Evolutionary conservation across 2,888 invertebrate species (phyloP).

Genomic region (Rotaria sp.): DNA sequence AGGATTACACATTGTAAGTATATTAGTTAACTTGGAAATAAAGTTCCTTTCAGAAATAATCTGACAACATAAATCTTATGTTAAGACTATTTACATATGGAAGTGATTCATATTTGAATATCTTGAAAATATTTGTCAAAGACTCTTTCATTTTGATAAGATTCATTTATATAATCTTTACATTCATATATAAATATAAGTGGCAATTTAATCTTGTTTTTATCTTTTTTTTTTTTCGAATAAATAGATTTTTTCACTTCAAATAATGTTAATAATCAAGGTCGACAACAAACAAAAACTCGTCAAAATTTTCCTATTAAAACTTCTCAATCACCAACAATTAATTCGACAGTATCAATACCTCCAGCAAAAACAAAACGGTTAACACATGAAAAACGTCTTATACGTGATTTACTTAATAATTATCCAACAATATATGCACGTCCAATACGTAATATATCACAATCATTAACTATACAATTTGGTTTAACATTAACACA

Average conservation of each 20-base stretch:
- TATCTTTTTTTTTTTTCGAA: too few relatives aligned
- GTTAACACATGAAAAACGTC: slow-evolving; percentile 38
- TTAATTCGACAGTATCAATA: background rate
- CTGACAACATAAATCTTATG: too few relatives aligned
- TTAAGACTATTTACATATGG: too few relatives aligned
- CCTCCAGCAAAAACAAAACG: background rate
- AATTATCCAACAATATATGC: slow-evolving; percentile 40
- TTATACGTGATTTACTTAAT: slow-evolving; percentile 34
- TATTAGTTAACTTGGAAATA: too few relatives aligned
- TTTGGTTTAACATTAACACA: slow-evolving; percentile 2
- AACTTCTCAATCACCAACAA: background rate
- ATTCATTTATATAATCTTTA: too few relatives aligned
- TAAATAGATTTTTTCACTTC: background rate
- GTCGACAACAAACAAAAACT: background rate
- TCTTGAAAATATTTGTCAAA: too few relatives aligned
- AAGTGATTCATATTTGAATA: too few relatives aligned
- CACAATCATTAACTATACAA: background rate
- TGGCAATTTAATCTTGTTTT: too few relatives aligned
- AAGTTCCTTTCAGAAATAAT: too few relatives aligned
- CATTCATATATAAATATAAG: too few relatives aligned
- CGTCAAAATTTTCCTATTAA: background rate
- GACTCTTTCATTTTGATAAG: too few relatives aligned
- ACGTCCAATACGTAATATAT: slow-evolving; percentile 36
- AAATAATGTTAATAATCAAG: background rate
- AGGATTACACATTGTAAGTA: too few relatives aligned